Percentiles rank a stretch among this genome's conserved stretches.
Evolutionary conservation across 1,140 invertebrate species (phyloP).

Genomic region (Brachystomella parvula): DNA sequence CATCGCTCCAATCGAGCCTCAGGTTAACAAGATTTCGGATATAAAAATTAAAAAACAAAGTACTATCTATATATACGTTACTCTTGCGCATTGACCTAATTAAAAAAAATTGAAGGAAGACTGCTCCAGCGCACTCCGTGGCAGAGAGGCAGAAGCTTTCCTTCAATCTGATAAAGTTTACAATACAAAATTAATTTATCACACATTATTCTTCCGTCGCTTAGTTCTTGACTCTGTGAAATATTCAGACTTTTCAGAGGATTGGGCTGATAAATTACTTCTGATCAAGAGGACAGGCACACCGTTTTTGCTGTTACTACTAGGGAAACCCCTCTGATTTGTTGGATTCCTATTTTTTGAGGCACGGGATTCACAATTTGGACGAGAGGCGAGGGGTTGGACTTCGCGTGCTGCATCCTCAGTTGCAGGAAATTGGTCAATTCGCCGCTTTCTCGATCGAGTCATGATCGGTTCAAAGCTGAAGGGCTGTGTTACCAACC

Average conservation of each 20-base stretch:
- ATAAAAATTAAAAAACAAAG: too few species aligned
- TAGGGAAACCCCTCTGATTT: background rate
- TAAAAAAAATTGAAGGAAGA: too few species aligned
- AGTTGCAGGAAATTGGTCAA: conserved; percentile 24
- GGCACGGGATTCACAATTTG: background rate
- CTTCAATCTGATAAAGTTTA: too few species aligned
- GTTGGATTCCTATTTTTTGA: background rate
- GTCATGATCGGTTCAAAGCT: conserved; percentile 38
- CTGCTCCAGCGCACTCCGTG: too few species aligned
- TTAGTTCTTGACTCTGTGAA: background rate
- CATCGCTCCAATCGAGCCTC: too few species aligned
- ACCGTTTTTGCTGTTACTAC: background rate
- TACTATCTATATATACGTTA: too few species aligned
- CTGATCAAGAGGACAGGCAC: too few species aligned
- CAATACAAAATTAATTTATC: background rate
- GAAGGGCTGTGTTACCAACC: background rate
- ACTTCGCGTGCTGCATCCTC: background rate
- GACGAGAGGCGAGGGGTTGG: background rate
- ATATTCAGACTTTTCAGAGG: background rate
- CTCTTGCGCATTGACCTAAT: too few species aligned
- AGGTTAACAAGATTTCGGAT: too few species aligned
- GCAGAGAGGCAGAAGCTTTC: too few species aligned
- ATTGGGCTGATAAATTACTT: background rate
- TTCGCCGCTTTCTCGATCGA: conserved; percentile 32
- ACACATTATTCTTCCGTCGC: conserved; percentile 1